Evolutionary conservation across 2,797 vertebrate species (phyloP).

Genomic region (Gorsachius magnificus): DNA sequence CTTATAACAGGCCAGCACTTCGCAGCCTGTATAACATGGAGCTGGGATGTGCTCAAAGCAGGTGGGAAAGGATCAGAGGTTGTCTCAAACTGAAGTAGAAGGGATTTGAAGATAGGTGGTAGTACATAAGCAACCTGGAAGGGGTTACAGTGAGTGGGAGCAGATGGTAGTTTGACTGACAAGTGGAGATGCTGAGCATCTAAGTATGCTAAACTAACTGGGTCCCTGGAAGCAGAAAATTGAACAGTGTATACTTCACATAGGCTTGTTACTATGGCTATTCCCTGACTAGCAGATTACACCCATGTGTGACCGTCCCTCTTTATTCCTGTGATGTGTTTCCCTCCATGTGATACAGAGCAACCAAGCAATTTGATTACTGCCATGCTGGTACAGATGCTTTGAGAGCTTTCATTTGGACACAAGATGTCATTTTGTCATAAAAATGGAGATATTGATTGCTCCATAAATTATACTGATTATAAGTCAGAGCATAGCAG

Average conservation of each 20-base stretch:
- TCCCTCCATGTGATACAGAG: background rate
- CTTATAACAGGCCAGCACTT: background rate
- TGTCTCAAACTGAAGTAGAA: background rate
- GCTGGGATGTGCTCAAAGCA: background rate
- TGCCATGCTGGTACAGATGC: background rate
- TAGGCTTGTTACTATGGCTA: background rate
- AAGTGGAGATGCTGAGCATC: background rate
- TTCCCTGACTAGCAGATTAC: background rate
- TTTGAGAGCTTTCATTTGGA: background rate
- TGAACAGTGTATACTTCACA: background rate
- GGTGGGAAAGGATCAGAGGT: background rate
- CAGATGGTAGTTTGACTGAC: constrained; percentile 54
- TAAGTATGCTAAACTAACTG: background rate
- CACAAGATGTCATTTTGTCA: background rate
- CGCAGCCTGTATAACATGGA: background rate
- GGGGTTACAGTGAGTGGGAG: constrained; percentile 18
- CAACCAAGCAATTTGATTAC: background rate
- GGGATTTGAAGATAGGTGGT: background rate
- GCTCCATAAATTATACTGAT: background rate
- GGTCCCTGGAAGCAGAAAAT: background rate
- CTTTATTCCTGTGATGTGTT: background rate
- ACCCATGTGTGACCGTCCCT: background rate
- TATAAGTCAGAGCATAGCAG: background rate
- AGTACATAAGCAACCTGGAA: background rate
- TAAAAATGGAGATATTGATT: background rate